These are phyloP conservation scores for Acrossocheilus wenchowensis DNA, from an alignment of 2,797 vertebrate genomes.

Conservation along the genomic window DNA sequence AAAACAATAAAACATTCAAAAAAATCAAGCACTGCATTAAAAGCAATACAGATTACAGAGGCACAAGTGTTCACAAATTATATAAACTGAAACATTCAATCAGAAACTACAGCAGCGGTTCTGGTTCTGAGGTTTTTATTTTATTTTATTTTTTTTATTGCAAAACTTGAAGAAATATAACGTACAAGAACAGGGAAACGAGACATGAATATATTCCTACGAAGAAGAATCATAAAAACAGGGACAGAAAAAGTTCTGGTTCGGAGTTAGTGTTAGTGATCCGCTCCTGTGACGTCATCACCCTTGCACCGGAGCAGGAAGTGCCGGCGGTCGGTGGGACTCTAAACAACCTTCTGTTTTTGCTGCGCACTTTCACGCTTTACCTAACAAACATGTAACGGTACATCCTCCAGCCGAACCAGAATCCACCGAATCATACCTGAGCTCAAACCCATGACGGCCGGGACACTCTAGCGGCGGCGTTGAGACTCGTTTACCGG, in stretches of 20 bases:
- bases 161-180: no score
- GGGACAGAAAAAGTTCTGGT: neutral
- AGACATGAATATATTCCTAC: no score
- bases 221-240: no score
- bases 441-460: slow-evolving; percentile 30
- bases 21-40: neutral
- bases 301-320: slow-evolving; percentile 76
- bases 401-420: neutral
- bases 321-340: slow-evolving; percentile 62
- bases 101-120: neutral
- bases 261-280: slow-evolving; percentile 34
- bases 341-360: slow-evolving; percentile 61
- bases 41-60: neutral
- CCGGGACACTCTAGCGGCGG: slow-evolving; percentile 1
- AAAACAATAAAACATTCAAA: neutral
- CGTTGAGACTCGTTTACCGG: slow-evolving; percentile 37
- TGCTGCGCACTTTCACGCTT: slow-evolving; percentile 52
- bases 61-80: neutral
- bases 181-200: no score
- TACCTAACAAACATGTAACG: slow-evolving; percentile 34
- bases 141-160: no score
- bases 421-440: neutral
- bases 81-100: neutral
- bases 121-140: neutral
- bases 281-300: slow-evolving; percentile 59